Percentiles rank a stretch among this genome's conserved stretches.
These are phyloP conservation scores for Perca schrenkii DNA, from an alignment of 2,113 vertebrate genomes.

Conservation along the genomic window DNA sequence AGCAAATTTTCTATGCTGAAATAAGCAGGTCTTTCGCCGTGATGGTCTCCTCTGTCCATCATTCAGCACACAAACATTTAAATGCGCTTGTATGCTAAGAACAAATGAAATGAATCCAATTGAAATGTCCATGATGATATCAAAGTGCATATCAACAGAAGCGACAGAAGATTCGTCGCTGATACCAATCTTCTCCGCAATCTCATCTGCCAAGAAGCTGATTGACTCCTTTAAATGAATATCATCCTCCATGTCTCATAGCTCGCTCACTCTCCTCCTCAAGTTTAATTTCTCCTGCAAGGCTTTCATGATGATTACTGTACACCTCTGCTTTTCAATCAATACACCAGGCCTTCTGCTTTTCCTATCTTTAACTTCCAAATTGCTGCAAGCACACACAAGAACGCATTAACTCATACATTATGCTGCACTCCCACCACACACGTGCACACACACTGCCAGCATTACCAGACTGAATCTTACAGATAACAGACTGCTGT, in stretches of 20 bases:
- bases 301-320: conserved; percentile 73
- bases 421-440: neutral
- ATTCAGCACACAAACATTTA: neutral
- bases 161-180: conserved; percentile 27
- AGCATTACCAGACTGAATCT: conserved; percentile 7
- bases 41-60: neutral
- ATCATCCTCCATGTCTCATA: conserved; percentile 51
- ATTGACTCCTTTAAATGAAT: conserved; percentile 66
- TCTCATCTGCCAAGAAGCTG: conserved; percentile 62
- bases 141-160: conserved; percentile 30
- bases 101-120: neutral
- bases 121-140: conserved; percentile 1
- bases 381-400: conserved; percentile 30
- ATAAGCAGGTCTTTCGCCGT: neutral
- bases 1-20: too few relatives aligned
- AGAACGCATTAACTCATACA: neutral
- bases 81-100: neutral
- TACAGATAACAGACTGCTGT: conserved; percentile 28
- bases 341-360: conserved; percentile 45
- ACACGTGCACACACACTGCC: neutral
- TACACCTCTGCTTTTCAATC: conserved; percentile 69
- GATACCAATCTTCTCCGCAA: conserved; percentile 53
- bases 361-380: conserved; percentile 44
- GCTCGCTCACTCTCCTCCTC: neutral
- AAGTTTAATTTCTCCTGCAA: conserved; percentile 65